Evolutionary conservation across 2,888 invertebrate species (phyloP).

Genomic region (Agrypnus murinus): DNA sequence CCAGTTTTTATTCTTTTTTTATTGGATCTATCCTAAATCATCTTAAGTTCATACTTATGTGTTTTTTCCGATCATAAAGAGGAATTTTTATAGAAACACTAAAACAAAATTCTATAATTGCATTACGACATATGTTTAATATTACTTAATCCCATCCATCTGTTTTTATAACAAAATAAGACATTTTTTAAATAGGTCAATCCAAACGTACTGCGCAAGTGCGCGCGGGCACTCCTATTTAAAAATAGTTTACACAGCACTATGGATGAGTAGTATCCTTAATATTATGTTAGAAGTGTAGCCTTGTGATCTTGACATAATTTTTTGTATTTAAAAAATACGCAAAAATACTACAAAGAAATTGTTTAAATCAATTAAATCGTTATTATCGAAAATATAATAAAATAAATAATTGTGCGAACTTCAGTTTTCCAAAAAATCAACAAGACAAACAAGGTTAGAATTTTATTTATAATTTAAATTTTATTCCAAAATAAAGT

Average conservation of each 20-base stretch:
- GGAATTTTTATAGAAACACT: too few relatives aligned
- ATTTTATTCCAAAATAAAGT: too few relatives aligned
- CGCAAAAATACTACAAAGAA: background rate
- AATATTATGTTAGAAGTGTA: slow-evolving; percentile 20
- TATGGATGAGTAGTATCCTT: slow-evolving; percentile 32
- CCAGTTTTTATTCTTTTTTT: background rate
- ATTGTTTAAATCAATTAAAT: background rate
- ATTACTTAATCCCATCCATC: background rate
- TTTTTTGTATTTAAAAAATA: slow-evolving; percentile 13
- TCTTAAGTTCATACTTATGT: too few relatives aligned
- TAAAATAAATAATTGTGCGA: too few relatives aligned
- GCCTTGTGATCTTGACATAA: slow-evolving; percentile 5
- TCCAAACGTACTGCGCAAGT: slow-evolving; percentile 33
- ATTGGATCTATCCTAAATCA: too few relatives aligned
- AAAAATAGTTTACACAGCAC: slow-evolving; percentile 39
- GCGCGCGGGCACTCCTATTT: slow-evolving; percentile 39
- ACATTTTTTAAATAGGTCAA: slow-evolving; percentile 29
- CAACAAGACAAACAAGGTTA: too few relatives aligned
- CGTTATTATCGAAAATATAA: too few relatives aligned
- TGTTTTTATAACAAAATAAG: slow-evolving; percentile 10
- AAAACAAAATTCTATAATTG: background rate
- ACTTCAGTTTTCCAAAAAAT: too few relatives aligned
- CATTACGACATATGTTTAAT: background rate
- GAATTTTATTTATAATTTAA: too few relatives aligned
- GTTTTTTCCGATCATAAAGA: too few relatives aligned